Evolutionary conservation across 2,113 vertebrate species (phyloP), one percentile per base, ranked within the genome.

Genomic region (Hemiprocne comata): DNA sequence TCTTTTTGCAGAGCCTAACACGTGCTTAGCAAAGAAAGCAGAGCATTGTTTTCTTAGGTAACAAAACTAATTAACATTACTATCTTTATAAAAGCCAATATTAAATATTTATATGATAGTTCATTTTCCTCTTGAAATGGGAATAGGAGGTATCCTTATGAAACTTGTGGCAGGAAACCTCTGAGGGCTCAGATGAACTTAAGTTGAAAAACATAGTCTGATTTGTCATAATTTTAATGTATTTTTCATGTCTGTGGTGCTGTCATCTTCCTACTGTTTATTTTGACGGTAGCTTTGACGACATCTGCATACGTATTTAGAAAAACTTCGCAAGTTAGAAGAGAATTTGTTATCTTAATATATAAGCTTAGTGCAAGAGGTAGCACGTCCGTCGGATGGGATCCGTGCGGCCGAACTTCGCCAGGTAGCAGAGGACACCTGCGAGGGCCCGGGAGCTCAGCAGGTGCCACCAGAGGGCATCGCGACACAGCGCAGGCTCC

Each of bases 181-280:
- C 29, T 4, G 15, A 7, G 73, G 46, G 44, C 34, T 36, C 40
- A 34, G n/a, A 9, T 11, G 38, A 60, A 10, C 9, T n/a, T 11
- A 4, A 0, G 4, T 53, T 15, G 51, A 15, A 57, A 51, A 26
- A 3, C 23, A 7, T 6, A 6, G 17, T 18, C 13, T 21, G 76
- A 8, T 12, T 17, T 14, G 14, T 33, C 36, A 17, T 15, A n/a
- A 6, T 0, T 1, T 3, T 6, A 20, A 42, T 9, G 25, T 13
- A 0, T 24, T 40, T 40, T 18, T 17, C 40, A 33, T 15, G n/a
- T 18, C 10, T 2, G 17, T 2, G 33, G 11, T 10, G 33, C 36
- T 5, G 0, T 12, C 36, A 2, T 2, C 40, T 20, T 18, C 6
- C 38, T 6, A 0, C 2, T 6, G 21, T 13, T 29, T 26, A 6